A percentile compares a stretch with the other conserved stretches of the same genome.
Evolutionary conservation across 2,113 vertebrate genomes (phyloP).

Genomic region (Anoplopoma fimbria): DNA sequence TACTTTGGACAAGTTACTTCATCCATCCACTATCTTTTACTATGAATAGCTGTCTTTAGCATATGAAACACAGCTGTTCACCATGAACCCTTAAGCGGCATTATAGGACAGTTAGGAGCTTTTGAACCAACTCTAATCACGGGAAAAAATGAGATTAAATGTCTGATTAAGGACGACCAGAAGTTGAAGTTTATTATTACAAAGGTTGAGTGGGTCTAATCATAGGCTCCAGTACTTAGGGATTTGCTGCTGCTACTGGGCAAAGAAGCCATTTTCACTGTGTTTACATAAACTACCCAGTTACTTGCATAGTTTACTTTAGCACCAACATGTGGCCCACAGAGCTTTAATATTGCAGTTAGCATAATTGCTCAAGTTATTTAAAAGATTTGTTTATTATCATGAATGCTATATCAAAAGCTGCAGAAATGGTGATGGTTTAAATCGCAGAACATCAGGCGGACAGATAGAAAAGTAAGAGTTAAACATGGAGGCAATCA

Average conservation of each 20-base stretch:
- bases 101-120: constrained; percentile 59
- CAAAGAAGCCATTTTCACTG: constrained; percentile 65
- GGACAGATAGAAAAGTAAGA: constrained; percentile 16
- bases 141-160: constrained; percentile 51
- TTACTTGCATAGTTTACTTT: constrained; percentile 77
- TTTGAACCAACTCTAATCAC: constrained; percentile 48
- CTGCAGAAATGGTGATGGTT: constrained; percentile 52
- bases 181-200: constrained; percentile 79
- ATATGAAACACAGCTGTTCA: constrained; percentile 43
- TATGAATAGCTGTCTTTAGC: constrained; percentile 38
- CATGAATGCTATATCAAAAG: constrained; percentile 60
- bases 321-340: constrained; percentile 77
- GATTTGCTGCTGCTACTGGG: constrained; percentile 77
- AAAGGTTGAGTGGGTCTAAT: constrained; percentile 77
- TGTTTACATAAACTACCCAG: constrained; percentile 81
- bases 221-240: constrained; percentile 62
- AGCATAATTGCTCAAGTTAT: constrained; percentile 73
- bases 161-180: constrained; percentile 64
- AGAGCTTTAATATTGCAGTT: constrained; percentile 74
- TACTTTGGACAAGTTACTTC: constrained; percentile 20
- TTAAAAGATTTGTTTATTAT: constrained; percentile 78
- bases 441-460: not conserved
- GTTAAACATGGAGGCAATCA: not conserved
- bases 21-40: constrained; percentile 21
- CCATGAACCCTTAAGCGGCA: constrained; percentile 45